Base-by-base conservation (phyloP, 2,113 vertebrate species). In the Neopipo cinnamomea region DNA sequence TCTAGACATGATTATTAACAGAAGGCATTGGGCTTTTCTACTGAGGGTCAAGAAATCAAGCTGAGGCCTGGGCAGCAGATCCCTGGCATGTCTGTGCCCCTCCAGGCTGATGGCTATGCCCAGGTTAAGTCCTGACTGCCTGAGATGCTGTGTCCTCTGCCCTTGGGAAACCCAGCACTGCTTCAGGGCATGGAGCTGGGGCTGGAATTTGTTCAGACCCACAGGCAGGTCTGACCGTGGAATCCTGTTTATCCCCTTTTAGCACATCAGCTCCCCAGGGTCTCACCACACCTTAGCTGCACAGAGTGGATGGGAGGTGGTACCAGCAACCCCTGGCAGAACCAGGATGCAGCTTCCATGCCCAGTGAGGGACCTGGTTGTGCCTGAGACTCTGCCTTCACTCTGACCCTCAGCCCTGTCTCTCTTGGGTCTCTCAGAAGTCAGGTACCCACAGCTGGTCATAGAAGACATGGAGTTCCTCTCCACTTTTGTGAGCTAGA, bases 71-170 rank as follows among this genome's bases (percentile, higher is more conserved):
- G 31, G 35, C 39, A 82, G 55, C 27, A 66, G 70, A 28, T 84
- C 46, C 44, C 27, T 2, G 4, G 21, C 0, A 1, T 61, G 46
- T n/a, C 46, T 3, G 1, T 67, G 49, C 13, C 28, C 3, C 21
- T 84, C 49, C 68, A 47, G 63, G 49, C 53, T 88, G 77, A 20
- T 1, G 11, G 33, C 27, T 70, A 56, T 47, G 63, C 49, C 44
- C 59, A 68, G 35, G 41, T 35, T 74, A 52, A 41, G 39, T 31
- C 46, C 59, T 30, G 33, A 20, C 41, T 39, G 39, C 70, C 31
- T 5, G 12, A 24, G 30, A 42, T 39, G 55, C 55, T 65, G 23
- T 49, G 33, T 61, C 24, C 27, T 52, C 22, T 53, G n/a, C 22
- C 21, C n/a, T 30, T 56, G 49, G 28, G n/a, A 80, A 76, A 87